Base-by-base conservation (phyloP, 2,888 invertebrate genomes). In the Oscheius onirici region DNA sequence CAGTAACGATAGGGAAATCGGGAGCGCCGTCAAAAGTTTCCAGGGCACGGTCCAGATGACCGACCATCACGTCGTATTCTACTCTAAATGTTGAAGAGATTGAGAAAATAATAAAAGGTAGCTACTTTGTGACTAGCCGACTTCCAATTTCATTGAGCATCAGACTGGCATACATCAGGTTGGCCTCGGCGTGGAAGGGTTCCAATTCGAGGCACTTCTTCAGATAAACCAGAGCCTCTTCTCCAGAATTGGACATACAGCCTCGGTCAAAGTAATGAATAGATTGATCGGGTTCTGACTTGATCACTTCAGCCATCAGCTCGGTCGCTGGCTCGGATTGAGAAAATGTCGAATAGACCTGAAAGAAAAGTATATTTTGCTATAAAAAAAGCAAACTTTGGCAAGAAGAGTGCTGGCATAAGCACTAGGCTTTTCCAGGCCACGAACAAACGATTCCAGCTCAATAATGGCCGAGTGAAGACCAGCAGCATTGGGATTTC, bases 161-260 rank as follows among this genome's bases (percentile, higher is more conserved):
- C 6, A 73, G 58, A 44, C 68, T 68, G 34, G 51, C 63, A 20
- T 28, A 65, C 73, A 73, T 73, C 40, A 73, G 44, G 24, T 73
- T 73, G 15, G 69, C 73, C 54, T 73, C 73, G 26, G 69, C 65
- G 34, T 73, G 73, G 28, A 70, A 49, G 5, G 73, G 73, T 58
- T 73, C 73, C 15, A 73, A 22, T 11, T 44, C 69, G 20, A 73
- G 51, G 28, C 73, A 73, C 20, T 58, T 54, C 49, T 70, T 52
- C 41, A 73, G 52, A 22, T 54, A 58, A 8, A 17, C 43, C 49
- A 69, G n/a, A 22, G 68, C 60, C 44, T 73, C 69, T 24, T 63
- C 70, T 2, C 22, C 58, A 26, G 13, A 17, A 13, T 15, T 13
- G 6, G 73, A 43, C 63, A 73, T 69, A 28, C 67, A 70, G 41